These are phyloP conservation scores for Lethrus apterus DNA, from an alignment of 1,140 invertebrate species.

Conservation along the genomic window DNA sequence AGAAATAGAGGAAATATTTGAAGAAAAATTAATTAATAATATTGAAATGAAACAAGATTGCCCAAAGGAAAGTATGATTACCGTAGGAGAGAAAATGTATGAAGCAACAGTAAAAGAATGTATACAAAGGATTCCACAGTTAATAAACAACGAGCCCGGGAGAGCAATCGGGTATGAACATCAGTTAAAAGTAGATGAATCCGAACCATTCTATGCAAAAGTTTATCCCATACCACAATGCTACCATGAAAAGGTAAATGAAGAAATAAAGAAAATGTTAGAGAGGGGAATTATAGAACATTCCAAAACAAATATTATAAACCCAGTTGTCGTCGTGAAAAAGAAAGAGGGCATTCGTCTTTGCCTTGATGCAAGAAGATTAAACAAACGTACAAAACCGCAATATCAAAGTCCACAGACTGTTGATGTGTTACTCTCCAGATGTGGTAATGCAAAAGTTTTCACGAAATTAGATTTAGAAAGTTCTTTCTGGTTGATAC, in stretches of 20 bases:
- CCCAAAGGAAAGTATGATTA: too few relatives aligned
- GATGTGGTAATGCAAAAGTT: slow-evolving; percentile 10
- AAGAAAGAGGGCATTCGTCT: not conserved
- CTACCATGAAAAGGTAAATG: not conserved
- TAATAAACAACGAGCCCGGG: too few relatives aligned
- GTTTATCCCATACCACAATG: not conserved
- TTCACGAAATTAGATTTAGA: slow-evolving; percentile 35
- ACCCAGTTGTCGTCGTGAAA: slow-evolving; percentile 1
- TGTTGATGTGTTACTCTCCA: slow-evolving; percentile 1
- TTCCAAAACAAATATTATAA: slow-evolving; percentile 1
- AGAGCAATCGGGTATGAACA: too few relatives aligned
- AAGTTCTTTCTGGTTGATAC: slow-evolving; percentile 37
- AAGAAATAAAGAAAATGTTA: not conserved
- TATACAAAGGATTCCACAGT: too few relatives aligned
- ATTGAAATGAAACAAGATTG: too few relatives aligned
- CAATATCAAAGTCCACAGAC: slow-evolving; percentile 1
- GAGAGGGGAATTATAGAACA: slow-evolving; percentile 7
- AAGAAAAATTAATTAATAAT: too few relatives aligned
- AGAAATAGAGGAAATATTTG: too few relatives aligned
- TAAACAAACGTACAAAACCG: slow-evolving; percentile 1
- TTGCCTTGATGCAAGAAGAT: not conserved
- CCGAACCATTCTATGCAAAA: too few relatives aligned
- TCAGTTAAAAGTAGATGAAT: too few relatives aligned
- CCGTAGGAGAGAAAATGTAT: too few relatives aligned
- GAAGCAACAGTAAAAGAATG: too few relatives aligned